phyloP scores from a whole-genome alignment of 2,113 vertebrate genomes.

The Seriola quinqueradiata region DNA sequence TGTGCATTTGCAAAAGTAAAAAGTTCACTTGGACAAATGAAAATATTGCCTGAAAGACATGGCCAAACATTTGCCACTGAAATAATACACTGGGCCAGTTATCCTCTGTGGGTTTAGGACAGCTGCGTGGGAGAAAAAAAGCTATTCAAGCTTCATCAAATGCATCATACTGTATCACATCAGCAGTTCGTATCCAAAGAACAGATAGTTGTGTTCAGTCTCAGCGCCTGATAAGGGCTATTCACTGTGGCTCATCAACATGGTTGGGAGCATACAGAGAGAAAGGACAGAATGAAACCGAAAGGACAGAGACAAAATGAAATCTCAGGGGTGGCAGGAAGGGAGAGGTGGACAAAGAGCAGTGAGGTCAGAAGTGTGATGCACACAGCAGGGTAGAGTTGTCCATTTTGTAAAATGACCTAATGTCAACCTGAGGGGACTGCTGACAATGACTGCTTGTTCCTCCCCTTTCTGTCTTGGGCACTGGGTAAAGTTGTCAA shows the following conservation, averaged over 20 bases:
- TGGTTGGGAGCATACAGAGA: conserved; percentile 12
- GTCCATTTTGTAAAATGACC: conserved; percentile 40
- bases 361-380: conserved; percentile 37
- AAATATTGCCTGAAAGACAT: neutral
- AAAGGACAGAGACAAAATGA: conserved; percentile 31
- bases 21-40: neutral
- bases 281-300: conserved; percentile 38
- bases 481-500: neutral
- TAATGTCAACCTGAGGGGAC: conserved; percentile 17
- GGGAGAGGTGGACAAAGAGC: conserved; percentile 46
- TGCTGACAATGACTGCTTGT: conserved; percentile 16
- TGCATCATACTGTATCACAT: conserved; percentile 22
- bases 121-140: neutral
- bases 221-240: neutral
- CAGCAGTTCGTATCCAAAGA: conserved; percentile 13
- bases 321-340: conserved; percentile 3
- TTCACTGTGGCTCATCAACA: conserved; percentile 36
- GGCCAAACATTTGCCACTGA: neutral
- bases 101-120: conserved; percentile 6
- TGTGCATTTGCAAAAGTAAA: too few relatives aligned
- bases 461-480: neutral
- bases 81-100: neutral
- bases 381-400: conserved; percentile 43
- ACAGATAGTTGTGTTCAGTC: conserved; percentile 47
- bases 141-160: conserved; percentile 30